Percentiles rank a stretch among this genome's conserved stretches.
These are phyloP conservation scores for Mycogona germanica DNA, from an alignment of 2,888 invertebrate species.

Conservation along the genomic window DNA sequence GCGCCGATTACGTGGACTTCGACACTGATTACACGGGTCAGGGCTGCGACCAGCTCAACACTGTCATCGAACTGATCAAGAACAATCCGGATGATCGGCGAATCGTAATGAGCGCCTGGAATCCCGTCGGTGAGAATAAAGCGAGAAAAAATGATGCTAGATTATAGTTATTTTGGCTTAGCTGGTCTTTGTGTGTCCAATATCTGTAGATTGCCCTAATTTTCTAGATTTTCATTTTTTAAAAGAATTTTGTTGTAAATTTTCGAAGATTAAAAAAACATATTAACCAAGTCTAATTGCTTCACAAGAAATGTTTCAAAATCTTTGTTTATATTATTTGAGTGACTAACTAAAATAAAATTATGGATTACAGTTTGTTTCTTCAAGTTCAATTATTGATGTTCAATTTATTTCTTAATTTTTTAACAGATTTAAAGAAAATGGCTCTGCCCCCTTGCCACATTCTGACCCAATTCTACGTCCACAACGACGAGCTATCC, in stretches of 20 bases:
- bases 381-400: background rate
- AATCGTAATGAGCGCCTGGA: slow-evolving; percentile 92
- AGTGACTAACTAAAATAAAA: background rate
- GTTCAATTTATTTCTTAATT: background rate
- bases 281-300: background rate
- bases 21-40: slow-evolving; percentile 63
- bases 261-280: slow-evolving; percentile 2
- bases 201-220: no score
- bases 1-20: slow-evolving; percentile 74
- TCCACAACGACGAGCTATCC: slow-evolving; percentile 63
- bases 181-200: no score
- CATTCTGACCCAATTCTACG: slow-evolving; percentile 88
- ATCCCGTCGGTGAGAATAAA: slow-evolving; percentile 52
- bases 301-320: background rate
- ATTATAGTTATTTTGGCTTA: no score
- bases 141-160: no score
- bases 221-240: background rate
- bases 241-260: no score
- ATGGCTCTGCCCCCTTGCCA: slow-evolving; percentile 99
- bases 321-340: background rate
- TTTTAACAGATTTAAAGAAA: slow-evolving; percentile 50
- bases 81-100: slow-evolving; percentile 73
- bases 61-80: slow-evolving; percentile 60
- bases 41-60: slow-evolving; percentile 79
- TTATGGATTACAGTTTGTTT: background rate